Conservation (phyloP, 2,113 vertebrate species). For the Macquaria ambigua region DNA sequence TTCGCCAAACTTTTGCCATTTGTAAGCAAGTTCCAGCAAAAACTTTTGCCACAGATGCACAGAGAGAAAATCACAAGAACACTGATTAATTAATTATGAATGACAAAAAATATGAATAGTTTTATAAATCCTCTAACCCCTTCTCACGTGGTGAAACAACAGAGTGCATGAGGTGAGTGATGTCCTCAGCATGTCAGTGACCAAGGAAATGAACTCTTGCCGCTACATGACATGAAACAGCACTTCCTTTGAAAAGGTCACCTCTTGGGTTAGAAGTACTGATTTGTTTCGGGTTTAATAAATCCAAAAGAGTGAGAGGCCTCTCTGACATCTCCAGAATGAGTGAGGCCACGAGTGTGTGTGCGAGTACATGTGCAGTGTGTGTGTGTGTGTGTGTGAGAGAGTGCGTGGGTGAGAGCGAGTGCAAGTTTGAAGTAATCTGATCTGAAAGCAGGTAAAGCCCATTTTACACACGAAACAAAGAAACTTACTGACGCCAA, state of each 20-base stretch:
- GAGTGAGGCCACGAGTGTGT: constrained; percentile 17
- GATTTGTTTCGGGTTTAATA: constrained; percentile 67
- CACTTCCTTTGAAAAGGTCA: constrained; percentile 60
- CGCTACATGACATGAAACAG: constrained; percentile 73
- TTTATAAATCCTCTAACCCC: not conserved
- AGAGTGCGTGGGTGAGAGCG: constrained; percentile 1
- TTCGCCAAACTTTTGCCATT: no score
- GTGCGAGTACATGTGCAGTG: not conserved
- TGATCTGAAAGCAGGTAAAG: constrained; percentile 65
- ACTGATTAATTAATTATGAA: not conserved
- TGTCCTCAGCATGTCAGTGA: constrained; percentile 37
- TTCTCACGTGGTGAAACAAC: constrained; percentile 2
- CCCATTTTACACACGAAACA: constrained; percentile 72
- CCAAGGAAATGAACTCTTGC: constrained; percentile 60
- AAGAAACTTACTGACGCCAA: constrained; percentile 74
- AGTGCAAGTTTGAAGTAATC: constrained; percentile 52
- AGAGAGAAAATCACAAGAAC: not conserved
- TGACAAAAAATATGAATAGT: not conserved
- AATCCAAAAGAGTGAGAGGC: constrained; percentile 72
- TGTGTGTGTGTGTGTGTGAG: constrained; percentile 10
- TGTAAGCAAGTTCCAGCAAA: not conserved
- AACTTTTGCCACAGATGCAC: not conserved
- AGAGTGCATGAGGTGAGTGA: not conserved
- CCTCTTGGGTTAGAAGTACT: constrained; percentile 35
- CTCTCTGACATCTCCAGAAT: constrained; percentile 56